phyloP scores from a whole-genome alignment of 1,140 invertebrate species.

The Acromyrmex heyeri region DNA sequence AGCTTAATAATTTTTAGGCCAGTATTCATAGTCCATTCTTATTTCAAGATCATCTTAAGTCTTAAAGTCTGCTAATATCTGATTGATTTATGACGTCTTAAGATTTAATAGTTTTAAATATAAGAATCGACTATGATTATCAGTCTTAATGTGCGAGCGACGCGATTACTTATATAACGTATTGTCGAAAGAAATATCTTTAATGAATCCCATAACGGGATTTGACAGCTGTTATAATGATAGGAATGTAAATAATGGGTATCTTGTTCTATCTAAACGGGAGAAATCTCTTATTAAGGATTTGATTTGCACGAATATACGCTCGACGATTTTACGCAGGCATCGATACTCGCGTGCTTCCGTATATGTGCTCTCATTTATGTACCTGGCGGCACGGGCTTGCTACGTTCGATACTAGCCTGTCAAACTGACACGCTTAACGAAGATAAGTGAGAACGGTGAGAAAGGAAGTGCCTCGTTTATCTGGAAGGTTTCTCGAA shows the following conservation, averaged over 20 bases:
- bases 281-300: not conserved
- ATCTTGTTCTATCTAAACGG: not conserved
- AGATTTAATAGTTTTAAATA: no score
- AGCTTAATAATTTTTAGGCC: not conserved
- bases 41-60: no score
- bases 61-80: no score
- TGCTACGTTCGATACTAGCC: slow-evolving; percentile 55
- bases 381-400: slow-evolving; percentile 51
- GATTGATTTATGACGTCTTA: no score
- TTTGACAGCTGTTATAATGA: slow-evolving; percentile 9
- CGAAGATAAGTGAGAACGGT: slow-evolving; percentile 63
- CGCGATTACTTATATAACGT: not conserved
- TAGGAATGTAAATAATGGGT: not conserved
- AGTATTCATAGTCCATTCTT: no score
- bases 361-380: slow-evolving; percentile 51
- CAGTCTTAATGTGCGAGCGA: no score
- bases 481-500: slow-evolving; percentile 61
- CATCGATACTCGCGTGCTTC: slow-evolving; percentile 49
- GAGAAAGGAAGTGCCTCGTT: slow-evolving; percentile 64
- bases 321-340: not conserved
- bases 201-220: not conserved
- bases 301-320: slow-evolving; percentile 10
- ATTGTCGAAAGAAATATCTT: not conserved
- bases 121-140: no score
- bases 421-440: slow-evolving; percentile 63